A percentile compares a stretch with the other conserved stretches of the same genome.
Evolutionary conservation across 2,888 invertebrate genomes (phyloP).

Genomic region (Tipula vernalis): DNA sequence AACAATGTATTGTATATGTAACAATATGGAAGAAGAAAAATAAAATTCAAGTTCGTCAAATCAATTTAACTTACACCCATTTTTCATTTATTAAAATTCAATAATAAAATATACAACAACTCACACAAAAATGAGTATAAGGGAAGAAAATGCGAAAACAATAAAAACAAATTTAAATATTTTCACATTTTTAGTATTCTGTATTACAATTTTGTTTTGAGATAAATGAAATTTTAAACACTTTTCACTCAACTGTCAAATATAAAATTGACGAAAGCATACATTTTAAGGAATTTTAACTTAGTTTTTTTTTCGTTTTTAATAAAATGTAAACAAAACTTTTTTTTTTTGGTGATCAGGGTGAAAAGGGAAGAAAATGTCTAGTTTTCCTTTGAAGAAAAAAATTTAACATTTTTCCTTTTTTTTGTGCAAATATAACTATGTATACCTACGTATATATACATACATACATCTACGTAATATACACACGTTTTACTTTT

Average conservation of each 20-base stretch:
- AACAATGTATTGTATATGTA: not conserved
- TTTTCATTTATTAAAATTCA: slow-evolving; percentile 4
- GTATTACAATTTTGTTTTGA: not conserved
- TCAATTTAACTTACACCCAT: not conserved
- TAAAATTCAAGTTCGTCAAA: not conserved
- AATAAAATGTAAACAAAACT: not conserved
- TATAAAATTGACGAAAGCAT: not conserved
- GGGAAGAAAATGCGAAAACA: not conserved
- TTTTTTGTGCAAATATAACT: not conserved
- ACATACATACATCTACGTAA: not conserved
- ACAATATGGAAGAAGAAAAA: not conserved
- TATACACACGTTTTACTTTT: not conserved
- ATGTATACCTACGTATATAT: not conserved
- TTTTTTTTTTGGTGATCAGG: not conserved
- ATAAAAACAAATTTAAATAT: not conserved
- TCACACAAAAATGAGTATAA: not conserved
- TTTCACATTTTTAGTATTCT: not conserved
- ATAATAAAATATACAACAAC: not conserved
- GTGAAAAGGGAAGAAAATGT: not conserved
- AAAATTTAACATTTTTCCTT: not conserved
- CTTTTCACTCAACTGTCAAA: not conserved
- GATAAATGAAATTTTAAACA: not conserved
- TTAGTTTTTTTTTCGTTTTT: not conserved
- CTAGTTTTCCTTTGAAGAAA: not conserved
- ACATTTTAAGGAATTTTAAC: not conserved